Evolutionary conservation across 1,140 invertebrate species (phyloP).

Genomic region (Oncopodura yosiiana): DNA sequence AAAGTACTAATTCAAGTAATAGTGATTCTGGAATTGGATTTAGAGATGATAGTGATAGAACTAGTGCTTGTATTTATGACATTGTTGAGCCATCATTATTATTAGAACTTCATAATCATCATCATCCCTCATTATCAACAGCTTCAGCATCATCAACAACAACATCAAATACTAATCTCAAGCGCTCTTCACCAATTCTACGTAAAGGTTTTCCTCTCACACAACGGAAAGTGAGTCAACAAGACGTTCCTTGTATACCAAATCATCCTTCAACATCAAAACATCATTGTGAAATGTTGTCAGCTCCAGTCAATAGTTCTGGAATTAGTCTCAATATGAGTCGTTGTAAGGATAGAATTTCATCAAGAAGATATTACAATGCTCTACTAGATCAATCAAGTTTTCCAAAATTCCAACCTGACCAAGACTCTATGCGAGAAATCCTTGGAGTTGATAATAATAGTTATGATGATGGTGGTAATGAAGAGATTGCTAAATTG

Average conservation of each 20-base stretch:
- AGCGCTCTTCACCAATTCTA: conserved; percentile 15
- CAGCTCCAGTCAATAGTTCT: background rate
- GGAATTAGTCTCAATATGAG: background rate
- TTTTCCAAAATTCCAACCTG: conserved; percentile 16
- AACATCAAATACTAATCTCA: background rate
- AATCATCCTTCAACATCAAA: conserved; percentile 18
- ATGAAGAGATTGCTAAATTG: background rate
- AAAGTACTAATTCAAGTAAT: conserved; percentile 79
- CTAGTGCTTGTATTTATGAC: conserved; percentile 37
- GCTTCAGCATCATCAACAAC: background rate
- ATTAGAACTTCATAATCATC: conserved; percentile 12
- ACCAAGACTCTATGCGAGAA: conserved; percentile 28
- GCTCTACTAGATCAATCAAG: conserved; percentile 17
- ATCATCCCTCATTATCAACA: too few species aligned
- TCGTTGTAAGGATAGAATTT: background rate
- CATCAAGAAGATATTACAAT: conserved; percentile 6
- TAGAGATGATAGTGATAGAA: conserved; percentile 70
- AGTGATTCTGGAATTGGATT: conserved; percentile 91
- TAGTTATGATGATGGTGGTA: background rate
- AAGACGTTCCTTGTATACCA: background rate
- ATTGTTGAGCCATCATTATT: conserved; percentile 26
- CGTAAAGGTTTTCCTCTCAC: conserved; percentile 20
- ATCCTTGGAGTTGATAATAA: conserved; percentile 19
- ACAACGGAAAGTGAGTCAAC: conserved; percentile 9
- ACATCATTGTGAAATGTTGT: background rate